Percentiles rank a stretch among this genome's conserved stretches.
phyloP scores from a whole-genome alignment of 2,113 vertebrate genomes.

The Brachypteracias leptosomus region DNA sequence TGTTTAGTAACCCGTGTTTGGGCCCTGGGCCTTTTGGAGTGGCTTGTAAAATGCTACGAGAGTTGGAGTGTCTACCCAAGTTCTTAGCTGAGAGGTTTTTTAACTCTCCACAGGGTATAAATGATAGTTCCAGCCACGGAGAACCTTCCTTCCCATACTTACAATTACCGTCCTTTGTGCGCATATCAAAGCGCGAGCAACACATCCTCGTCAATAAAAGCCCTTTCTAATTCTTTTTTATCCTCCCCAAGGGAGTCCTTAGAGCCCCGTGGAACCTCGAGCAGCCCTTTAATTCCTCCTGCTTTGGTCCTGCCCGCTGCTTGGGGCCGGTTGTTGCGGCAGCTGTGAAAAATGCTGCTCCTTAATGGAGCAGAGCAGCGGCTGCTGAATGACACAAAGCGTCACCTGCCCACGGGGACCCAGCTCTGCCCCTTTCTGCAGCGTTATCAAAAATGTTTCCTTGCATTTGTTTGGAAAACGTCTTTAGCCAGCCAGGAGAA shows the following conservation, averaged over 20 bases:
- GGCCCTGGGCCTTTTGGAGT: not conserved
- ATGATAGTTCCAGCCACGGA: not conserved
- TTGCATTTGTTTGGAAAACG: conserved; percentile 24
- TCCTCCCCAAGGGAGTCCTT: not conserved
- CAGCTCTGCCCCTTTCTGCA: not conserved
- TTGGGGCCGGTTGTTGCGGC: not conserved
- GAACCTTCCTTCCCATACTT: not conserved
- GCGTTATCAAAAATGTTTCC: conserved; percentile 10
- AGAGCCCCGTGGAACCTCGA: not conserved
- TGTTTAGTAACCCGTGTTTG: not conserved
- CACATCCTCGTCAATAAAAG: not conserved
- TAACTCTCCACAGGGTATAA: not conserved
- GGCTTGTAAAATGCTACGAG: not conserved
- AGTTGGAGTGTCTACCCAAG: not conserved
- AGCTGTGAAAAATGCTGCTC: conserved; percentile 17
- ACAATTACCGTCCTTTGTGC: not conserved
- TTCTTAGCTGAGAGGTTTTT: not conserved
- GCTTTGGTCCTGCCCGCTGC: not conserved
- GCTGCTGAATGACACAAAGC: conserved; percentile 27
- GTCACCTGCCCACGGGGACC: conserved; percentile 45
- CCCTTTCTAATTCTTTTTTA: conserved; percentile 43
- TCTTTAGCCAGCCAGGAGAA: conserved; percentile 44
- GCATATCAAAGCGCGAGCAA: not conserved
- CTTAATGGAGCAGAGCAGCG: not conserved
- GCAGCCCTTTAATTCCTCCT: conserved; percentile 42